Evolutionary conservation across 2,888 invertebrate species (phyloP).

Genomic region (Seira ritae): DNA sequence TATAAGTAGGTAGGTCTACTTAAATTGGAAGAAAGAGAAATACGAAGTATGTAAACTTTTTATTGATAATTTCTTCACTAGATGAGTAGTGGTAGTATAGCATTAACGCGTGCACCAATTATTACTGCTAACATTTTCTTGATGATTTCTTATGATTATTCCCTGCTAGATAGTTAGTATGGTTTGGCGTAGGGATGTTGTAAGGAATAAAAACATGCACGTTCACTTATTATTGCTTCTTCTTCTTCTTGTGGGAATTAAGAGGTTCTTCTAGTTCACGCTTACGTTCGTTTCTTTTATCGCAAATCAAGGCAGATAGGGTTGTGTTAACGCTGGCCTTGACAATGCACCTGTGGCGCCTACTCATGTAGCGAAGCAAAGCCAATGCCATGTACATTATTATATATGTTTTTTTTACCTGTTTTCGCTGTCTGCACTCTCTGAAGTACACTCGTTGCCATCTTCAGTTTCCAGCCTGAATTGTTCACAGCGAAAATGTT

Average conservation of each 20-base stretch:
- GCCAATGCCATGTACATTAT: slow-evolving; percentile 16
- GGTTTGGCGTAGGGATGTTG: too few relatives aligned
- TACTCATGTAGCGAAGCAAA: slow-evolving; percentile 3
- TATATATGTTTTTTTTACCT: too few relatives aligned
- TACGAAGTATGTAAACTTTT: too few relatives aligned
- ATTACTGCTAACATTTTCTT: neutral
- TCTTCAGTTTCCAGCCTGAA: slow-evolving; percentile 37
- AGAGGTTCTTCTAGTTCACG: slow-evolving; percentile 1
- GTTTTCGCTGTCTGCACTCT: too few relatives aligned
- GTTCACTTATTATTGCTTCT: neutral
- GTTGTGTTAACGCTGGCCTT: slow-evolving; percentile 5
- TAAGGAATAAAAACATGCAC: too few relatives aligned
- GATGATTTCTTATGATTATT: too few relatives aligned
- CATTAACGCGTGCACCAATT: slow-evolving; percentile 3
- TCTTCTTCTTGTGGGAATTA: slow-evolving; percentile 1
- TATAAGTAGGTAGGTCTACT: too few relatives aligned
- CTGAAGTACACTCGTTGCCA: slow-evolving; percentile 38
- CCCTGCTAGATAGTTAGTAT: too few relatives aligned
- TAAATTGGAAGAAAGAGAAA: too few relatives aligned
- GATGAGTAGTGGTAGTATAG: neutral
- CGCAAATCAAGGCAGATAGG: slow-evolving; percentile 13
- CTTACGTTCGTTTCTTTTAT: slow-evolving; percentile 1
- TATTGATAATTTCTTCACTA: too few relatives aligned
- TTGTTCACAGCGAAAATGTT: neutral
- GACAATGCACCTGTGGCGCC: slow-evolving; percentile 16